A percentile compares a stretch with the other conserved stretches of the same genome.
These are phyloP conservation scores for Gracilinanus agilis DNA, from an alignment of 2,113 vertebrate species.

Conservation along the genomic window DNA sequence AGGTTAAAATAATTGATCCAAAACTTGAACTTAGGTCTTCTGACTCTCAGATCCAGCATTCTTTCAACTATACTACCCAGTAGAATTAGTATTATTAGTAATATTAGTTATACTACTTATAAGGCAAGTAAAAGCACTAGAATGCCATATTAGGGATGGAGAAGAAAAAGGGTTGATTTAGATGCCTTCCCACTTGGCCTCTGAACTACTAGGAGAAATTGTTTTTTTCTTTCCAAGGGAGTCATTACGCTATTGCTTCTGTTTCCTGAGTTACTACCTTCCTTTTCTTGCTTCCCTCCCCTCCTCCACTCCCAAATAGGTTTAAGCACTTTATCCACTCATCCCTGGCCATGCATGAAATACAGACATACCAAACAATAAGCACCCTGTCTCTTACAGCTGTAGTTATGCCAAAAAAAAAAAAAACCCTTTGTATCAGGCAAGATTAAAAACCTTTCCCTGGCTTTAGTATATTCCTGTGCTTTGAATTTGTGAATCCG, in stretches of 20 bases:
- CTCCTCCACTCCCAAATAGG: neutral
- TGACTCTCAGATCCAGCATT: neutral
- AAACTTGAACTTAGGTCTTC: neutral
- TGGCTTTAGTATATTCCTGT: conserved; percentile 32
- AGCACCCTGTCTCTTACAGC: conserved; percentile 64
- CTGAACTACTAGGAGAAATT: neutral
- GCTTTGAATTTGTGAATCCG: neutral
- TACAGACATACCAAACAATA: conserved; percentile 53
- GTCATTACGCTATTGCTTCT: neutral
- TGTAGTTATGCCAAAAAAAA: conserved; percentile 31
- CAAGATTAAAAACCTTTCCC: conserved; percentile 58
- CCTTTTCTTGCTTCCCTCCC: neutral
- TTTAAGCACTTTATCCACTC: conserved; percentile 63
- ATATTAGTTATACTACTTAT: no score
- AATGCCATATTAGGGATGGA: accelerated
- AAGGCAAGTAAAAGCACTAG: neutral
- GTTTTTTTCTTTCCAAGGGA: neutral
- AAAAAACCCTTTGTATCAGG: conserved; percentile 52
- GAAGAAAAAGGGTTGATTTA: neutral
- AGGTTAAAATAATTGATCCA: neutral
- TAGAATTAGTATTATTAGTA: no score
- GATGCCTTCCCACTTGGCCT: neutral
- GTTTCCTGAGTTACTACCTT: neutral
- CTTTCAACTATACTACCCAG: neutral
- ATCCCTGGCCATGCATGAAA: conserved; percentile 42